phyloP scores from a whole-genome alignment of 1,140 invertebrate species.

The Sesamia nonagrioides region DNA sequence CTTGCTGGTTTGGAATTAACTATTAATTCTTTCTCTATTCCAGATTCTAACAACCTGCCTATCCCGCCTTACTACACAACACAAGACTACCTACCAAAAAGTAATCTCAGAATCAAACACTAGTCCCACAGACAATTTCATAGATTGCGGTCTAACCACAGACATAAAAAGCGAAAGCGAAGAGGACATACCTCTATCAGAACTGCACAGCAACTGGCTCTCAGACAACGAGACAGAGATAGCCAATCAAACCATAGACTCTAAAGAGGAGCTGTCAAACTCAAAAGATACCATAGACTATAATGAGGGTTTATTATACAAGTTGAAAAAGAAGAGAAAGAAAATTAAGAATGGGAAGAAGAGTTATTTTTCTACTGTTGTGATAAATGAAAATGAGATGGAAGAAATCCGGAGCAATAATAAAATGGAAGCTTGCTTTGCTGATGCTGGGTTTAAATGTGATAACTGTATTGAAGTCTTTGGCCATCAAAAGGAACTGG shows the following conservation, averaged over 20 bases:
- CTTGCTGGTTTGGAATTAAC: background rate
- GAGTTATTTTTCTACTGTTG: conserved; percentile 53
- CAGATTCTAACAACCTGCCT: conserved; percentile 1
- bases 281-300: conserved; percentile 3
- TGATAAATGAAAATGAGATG: conserved; percentile 58
- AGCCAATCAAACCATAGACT: conserved; percentile 25
- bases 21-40: background rate
- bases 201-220: conserved; percentile 56
- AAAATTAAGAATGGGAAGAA: conserved; percentile 11
- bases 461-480: conserved; percentile 66
- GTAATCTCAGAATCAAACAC: conserved; percentile 12
- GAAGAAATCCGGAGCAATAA: conserved; percentile 50
- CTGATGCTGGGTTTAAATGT: conserved; percentile 62
- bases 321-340: conserved; percentile 33
- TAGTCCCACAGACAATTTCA: conserved; percentile 58
- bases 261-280: conserved; percentile 22
- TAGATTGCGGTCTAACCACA: conserved; percentile 63
- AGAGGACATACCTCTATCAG: conserved; percentile 68
- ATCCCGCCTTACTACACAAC: conserved; percentile 7
- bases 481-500: conserved; percentile 60
- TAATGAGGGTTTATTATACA: conserved; percentile 3
- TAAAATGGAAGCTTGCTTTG: conserved; percentile 48
- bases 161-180: conserved; percentile 67
- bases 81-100: conserved; percentile 14
- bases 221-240: conserved; percentile 30